phyloP scores from a whole-genome alignment of 2,888 invertebrate genomes.

The Nemurella pictetii region DNA sequence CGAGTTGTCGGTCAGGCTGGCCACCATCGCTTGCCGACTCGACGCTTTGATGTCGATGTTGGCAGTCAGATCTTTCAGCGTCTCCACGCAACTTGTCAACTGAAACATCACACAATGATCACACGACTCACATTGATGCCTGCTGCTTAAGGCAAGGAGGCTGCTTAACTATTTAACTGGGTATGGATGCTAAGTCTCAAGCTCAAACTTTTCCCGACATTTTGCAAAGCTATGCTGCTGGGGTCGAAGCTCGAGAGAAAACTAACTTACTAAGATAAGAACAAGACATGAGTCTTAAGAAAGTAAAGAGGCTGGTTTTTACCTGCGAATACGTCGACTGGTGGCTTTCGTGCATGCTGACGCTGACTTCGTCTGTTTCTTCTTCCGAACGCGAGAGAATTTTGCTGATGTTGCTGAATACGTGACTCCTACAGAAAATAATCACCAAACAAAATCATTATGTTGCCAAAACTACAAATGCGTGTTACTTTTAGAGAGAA shows the following conservation, averaged over 20 bases:
- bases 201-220: too few relatives aligned
- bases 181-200: too few relatives aligned
- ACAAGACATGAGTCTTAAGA: too few relatives aligned
- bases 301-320: slow-evolving; percentile 30
- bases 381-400: slow-evolving; percentile 92
- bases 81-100: slow-evolving; percentile 62
- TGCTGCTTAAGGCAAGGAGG: too few relatives aligned
- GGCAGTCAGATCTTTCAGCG: slow-evolving; percentile 73
- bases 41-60: slow-evolving; percentile 83
- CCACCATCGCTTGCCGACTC: slow-evolving; percentile 91
- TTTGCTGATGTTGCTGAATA: slow-evolving; percentile 94
- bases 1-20: slow-evolving; percentile 88
- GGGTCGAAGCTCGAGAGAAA: too few relatives aligned
- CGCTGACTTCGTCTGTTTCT: slow-evolving; percentile 61
- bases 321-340: slow-evolving; percentile 54
- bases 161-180: too few relatives aligned
- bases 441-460: background rate
- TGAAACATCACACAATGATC: slow-evolving; percentile 38
- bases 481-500: slow-evolving; percentile 14
- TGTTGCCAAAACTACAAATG: background rate
- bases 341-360: slow-evolving; percentile 63
- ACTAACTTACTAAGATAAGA: too few relatives aligned
- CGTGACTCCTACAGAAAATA: slow-evolving; percentile 71
- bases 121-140: too few relatives aligned
- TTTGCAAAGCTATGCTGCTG: too few relatives aligned